Percentiles rank a stretch among this genome's conserved stretches.
These are phyloP conservation scores for Acromyrmex echinatior DNA, from an alignment of 1,140 invertebrate genomes.

Conservation along the genomic window DNA sequence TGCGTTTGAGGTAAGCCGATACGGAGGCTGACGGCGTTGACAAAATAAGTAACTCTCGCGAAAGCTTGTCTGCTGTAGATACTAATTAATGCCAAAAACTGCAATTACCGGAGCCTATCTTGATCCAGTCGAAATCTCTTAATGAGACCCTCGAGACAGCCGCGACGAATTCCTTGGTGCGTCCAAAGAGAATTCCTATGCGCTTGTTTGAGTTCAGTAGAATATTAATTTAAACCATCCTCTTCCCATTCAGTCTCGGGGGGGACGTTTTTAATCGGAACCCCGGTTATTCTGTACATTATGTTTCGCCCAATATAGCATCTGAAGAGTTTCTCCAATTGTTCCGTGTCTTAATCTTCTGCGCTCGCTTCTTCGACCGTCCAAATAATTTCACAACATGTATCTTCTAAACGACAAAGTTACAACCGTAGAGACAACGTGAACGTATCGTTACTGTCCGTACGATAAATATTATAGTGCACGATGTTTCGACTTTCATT, in stretches of 20 bases:
- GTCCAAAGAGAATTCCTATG: slow-evolving; percentile 56
- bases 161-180: slow-evolving; percentile 60
- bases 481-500: background rate
- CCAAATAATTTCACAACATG: slow-evolving; percentile 16
- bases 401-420: background rate
- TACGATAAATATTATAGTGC: slow-evolving; percentile 7
- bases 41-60: slow-evolving; percentile 53
- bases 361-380: background rate
- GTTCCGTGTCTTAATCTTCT: slow-evolving; percentile 6
- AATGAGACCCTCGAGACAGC: slow-evolving; percentile 73
- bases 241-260: background rate
- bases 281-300: slow-evolving; percentile 48
- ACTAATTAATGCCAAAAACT: slow-evolving; percentile 76
- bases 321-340: slow-evolving; percentile 28
- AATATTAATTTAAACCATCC: slow-evolving; percentile 73
- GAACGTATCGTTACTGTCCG: too few relatives aligned
- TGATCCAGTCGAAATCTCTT: slow-evolving; percentile 70
- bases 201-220: slow-evolving; percentile 66
- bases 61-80: slow-evolving; percentile 46
- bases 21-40: slow-evolving; percentile 7
- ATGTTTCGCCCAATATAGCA: background rate
- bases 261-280: slow-evolving; percentile 69
- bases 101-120: slow-evolving; percentile 72
- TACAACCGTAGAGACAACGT: background rate
- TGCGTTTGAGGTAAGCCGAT: background rate